Evolutionary conservation across 2,797 vertebrate species (phyloP).

Genomic region (Pterois miles): DNA sequence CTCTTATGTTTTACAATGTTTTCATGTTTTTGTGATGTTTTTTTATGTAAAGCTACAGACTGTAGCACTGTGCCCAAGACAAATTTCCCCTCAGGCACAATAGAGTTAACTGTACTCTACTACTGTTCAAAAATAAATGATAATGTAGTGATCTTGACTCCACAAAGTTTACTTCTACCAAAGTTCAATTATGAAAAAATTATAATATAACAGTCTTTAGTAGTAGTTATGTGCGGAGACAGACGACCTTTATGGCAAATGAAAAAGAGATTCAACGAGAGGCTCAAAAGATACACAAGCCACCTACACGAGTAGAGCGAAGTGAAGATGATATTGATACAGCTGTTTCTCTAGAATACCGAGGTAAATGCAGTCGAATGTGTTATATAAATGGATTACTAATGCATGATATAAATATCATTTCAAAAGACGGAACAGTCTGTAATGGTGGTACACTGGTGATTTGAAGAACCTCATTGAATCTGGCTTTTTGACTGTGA

Average conservation of each 20-base stretch:
- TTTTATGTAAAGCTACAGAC: not conserved
- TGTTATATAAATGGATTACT: not conserved
- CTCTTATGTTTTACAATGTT: not conserved
- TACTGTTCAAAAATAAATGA: not conserved
- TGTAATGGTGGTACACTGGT: not conserved
- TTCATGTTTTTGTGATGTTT: not conserved
- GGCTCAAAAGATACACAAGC: constrained; percentile 5
- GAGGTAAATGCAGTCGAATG: not conserved
- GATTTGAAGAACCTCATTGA: not conserved
- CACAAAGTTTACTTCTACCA: not conserved
- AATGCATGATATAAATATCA: constrained; percentile 9
- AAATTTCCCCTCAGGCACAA: not conserved
- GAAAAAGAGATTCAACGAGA: constrained; percentile 17
- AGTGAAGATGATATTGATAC: constrained; percentile 1
- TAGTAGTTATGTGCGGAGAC: not conserved
- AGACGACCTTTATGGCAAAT: constrained; percentile 46
- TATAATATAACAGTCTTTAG: not conserved
- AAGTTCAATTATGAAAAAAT: no score
- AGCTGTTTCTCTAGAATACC: not conserved
- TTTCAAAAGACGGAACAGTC: not conserved
- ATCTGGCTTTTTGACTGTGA: not conserved
- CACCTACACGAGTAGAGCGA: constrained; percentile 16
- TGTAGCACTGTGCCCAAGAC: not conserved
- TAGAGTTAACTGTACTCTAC: not conserved
- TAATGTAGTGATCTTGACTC: not conserved